Percentiles rank a stretch among this genome's conserved stretches.
Evolutionary conservation across 2,113 vertebrate genomes (phyloP).

Genomic region (Istiophorus platypterus): DNA sequence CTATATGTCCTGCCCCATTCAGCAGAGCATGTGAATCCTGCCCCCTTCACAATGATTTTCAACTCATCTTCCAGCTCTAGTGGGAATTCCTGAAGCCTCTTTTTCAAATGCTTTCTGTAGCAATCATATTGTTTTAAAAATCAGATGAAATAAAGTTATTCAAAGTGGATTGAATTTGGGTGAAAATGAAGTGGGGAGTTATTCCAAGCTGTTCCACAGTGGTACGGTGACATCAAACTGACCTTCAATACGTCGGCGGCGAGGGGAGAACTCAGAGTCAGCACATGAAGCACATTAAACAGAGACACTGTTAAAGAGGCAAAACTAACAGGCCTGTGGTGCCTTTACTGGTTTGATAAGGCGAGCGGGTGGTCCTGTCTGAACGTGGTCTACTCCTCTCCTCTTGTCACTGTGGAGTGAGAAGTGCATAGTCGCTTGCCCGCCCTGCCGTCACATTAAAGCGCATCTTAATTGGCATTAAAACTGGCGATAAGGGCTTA

Average conservation of each 20-base stretch:
- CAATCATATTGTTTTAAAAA: slow-evolving; percentile 17
- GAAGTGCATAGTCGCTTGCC: slow-evolving; percentile 66
- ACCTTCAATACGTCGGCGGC: slow-evolving; percentile 25
- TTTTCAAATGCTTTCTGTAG: slow-evolving; percentile 20
- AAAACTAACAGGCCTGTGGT: slow-evolving; percentile 65
- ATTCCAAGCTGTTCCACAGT: slow-evolving; percentile 34
- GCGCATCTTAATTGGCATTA: slow-evolving; percentile 85
- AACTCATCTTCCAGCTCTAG: slow-evolving; percentile 35
- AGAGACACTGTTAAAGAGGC: slow-evolving; percentile 52
- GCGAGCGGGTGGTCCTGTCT: slow-evolving; percentile 69
- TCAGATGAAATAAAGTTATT: slow-evolving; percentile 22
- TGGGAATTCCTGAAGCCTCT: background rate
- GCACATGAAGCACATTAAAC: slow-evolving; percentile 44
- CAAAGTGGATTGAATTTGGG: slow-evolving; percentile 30
- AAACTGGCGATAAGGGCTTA: slow-evolving; percentile 84
- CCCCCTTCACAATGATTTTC: slow-evolving; percentile 37
- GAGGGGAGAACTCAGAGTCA: slow-evolving; percentile 26
- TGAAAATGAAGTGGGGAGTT: slow-evolving; percentile 39
- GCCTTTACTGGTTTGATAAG: slow-evolving; percentile 67
- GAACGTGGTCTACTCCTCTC: slow-evolving; percentile 49
- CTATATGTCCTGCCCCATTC: slow-evolving; percentile 56
- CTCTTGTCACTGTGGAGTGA: slow-evolving; percentile 68
- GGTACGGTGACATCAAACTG: slow-evolving; percentile 23
- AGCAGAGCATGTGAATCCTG: slow-evolving; percentile 48
- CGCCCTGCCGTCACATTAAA: slow-evolving; percentile 80